Percentiles rank a stretch among this genome's conserved stretches.
These are phyloP conservation scores for Fundulus diaphanus DNA, from an alignment of 2,797 vertebrate species.

Conservation along the genomic window DNA sequence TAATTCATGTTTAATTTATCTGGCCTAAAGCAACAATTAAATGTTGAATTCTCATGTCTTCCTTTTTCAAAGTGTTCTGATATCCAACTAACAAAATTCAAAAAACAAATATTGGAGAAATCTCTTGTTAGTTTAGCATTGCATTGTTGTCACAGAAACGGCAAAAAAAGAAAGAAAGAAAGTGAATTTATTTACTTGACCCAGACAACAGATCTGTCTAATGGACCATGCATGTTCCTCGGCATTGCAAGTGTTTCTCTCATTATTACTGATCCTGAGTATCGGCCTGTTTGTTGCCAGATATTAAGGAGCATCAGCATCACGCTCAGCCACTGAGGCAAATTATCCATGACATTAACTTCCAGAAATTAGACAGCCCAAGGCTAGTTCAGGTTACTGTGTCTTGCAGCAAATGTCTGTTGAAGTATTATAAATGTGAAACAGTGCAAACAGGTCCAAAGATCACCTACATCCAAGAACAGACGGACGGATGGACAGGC, in stretches of 20 bases:
- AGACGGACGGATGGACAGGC: neutral
- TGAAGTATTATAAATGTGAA: slow-evolving; percentile 36
- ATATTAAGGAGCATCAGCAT: slow-evolving; percentile 72
- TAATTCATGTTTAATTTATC: neutral
- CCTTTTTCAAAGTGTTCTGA: neutral
- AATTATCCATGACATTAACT: slow-evolving; percentile 38
- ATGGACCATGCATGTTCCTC: slow-evolving; percentile 53
- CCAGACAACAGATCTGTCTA: slow-evolving; percentile 31
- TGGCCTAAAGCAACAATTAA: neutral
- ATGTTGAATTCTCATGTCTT: neutral
- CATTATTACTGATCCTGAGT: slow-evolving; percentile 46
- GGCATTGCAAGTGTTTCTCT: slow-evolving; percentile 61
- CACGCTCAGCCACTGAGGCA: slow-evolving; percentile 54
- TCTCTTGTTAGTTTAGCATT: slow-evolving; percentile 27
- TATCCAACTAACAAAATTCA: neutral
- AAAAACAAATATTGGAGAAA: slow-evolving; percentile 19
- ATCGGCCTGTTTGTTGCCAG: slow-evolving; percentile 43
- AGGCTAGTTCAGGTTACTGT: slow-evolving; percentile 32
- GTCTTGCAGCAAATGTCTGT: slow-evolving; percentile 18
- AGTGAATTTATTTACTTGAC: neutral
- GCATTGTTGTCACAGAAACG: slow-evolving; percentile 38
- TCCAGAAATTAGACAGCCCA: slow-evolving; percentile 38
- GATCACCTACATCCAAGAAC: slow-evolving; percentile 25
- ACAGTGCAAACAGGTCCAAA: slow-evolving; percentile 5
- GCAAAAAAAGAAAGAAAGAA: slow-evolving; percentile 15